Conservation (phyloP, 2,797 vertebrate genomes). For the Loriculus beryllinus region DNA sequence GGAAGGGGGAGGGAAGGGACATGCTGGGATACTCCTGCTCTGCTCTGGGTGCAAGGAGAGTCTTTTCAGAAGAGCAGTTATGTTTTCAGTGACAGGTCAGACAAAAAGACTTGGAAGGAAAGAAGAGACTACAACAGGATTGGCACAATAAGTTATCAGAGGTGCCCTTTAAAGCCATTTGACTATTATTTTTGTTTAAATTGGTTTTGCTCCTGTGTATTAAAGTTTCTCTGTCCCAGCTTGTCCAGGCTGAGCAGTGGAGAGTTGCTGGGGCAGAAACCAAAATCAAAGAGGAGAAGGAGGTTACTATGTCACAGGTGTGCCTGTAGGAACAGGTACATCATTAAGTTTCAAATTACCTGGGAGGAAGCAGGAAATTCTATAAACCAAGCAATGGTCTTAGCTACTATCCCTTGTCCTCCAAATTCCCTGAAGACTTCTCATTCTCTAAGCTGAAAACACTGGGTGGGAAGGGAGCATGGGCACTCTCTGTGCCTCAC, state of each 20-base stretch:
- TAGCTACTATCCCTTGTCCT: background rate
- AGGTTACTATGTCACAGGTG: background rate
- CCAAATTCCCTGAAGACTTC: background rate
- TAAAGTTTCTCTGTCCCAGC: background rate
- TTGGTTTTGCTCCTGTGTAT: background rate
- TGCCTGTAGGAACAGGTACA: background rate
- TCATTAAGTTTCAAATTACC: background rate
- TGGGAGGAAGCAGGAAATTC: background rate
- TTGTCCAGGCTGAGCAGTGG: background rate
- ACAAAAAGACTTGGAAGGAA: background rate
- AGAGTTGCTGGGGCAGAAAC: background rate
- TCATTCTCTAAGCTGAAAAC: background rate
- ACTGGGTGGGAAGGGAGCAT: background rate
- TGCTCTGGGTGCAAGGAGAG: background rate
- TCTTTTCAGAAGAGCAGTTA: background rate
- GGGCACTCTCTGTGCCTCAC: fast-evolving
- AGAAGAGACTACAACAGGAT: background rate
- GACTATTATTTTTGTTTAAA: background rate
- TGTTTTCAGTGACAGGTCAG: background rate
- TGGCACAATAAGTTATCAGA: background rate
- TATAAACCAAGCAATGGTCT: background rate
- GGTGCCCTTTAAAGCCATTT: background rate
- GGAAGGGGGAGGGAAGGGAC: background rate
- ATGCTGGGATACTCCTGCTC: background rate
- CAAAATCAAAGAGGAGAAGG: background rate